phyloP scores from a whole-genome alignment of 1,140 invertebrate genomes.

The Ruditapes philippinarum region DNA sequence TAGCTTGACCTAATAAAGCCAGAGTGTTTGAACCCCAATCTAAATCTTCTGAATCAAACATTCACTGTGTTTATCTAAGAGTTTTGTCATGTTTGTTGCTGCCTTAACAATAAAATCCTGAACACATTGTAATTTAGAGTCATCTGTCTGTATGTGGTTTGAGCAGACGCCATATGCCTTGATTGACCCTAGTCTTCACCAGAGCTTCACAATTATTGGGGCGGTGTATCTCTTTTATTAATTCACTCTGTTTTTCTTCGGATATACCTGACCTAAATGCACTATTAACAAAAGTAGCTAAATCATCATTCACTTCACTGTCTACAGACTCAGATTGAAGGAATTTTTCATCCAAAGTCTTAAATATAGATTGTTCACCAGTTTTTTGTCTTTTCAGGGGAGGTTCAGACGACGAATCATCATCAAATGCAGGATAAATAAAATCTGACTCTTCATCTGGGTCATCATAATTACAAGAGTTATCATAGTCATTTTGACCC shows the following conservation, averaged over 20 bases:
- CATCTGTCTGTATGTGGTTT: conserved; percentile 38
- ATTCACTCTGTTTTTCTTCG: conserved; percentile 13
- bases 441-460: too few relatives aligned
- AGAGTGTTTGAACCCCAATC: conserved; percentile 16
- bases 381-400: not conserved
- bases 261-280: conserved; percentile 47
- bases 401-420: not conserved
- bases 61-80: conserved; percentile 36
- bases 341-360: not conserved
- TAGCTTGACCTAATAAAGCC: conserved; percentile 35
- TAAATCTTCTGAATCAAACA: not conserved
- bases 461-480: too few relatives aligned
- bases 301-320: conserved; percentile 20
- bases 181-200: conserved; percentile 47
- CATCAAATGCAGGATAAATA: too few relatives aligned
- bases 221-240: conserved; percentile 31
- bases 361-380: not conserved
- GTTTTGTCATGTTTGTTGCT: conserved; percentile 18
- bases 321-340: conserved; percentile 3
- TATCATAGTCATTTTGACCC: too few relatives aligned
- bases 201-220: conserved; percentile 21
- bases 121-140: not conserved
- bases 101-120: conserved; percentile 23
- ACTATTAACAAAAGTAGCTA: conserved; percentile 34
- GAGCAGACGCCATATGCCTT: conserved; percentile 42